These are phyloP conservation scores for Epirrhoe tristata DNA, from an alignment of 2,888 invertebrate genomes.

Conservation along the genomic window DNA sequence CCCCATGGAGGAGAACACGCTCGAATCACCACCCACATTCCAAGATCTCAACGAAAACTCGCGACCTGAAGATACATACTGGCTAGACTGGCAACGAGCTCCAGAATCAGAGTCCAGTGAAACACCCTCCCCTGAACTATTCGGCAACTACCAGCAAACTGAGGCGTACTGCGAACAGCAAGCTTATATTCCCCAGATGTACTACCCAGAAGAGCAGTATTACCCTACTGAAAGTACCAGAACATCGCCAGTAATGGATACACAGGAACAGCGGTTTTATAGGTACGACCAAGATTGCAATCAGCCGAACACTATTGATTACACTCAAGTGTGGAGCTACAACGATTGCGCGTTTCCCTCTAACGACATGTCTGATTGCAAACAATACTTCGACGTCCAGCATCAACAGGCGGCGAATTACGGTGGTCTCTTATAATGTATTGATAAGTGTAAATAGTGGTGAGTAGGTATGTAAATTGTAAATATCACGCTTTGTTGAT, in stretches of 20 bases:
- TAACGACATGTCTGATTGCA: slow-evolving; percentile 65
- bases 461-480: slow-evolving; percentile 44
- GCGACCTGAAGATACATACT: slow-evolving; percentile 85
- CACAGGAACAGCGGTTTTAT: slow-evolving; percentile 72
- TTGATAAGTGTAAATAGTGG: slow-evolving; percentile 51
- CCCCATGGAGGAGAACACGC: slow-evolving; percentile 76
- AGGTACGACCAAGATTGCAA: slow-evolving; percentile 72
- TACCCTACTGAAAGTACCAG: slow-evolving; percentile 69
- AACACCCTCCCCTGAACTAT: slow-evolving; percentile 84
- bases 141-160: slow-evolving; percentile 73
- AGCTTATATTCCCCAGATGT: slow-evolving; percentile 66
- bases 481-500: slow-evolving; percentile 54
- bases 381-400: slow-evolving; percentile 71
- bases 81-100: slow-evolving; percentile 85
- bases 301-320: slow-evolving; percentile 61
- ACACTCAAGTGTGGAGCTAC: slow-evolving; percentile 73
- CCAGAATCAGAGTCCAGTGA: slow-evolving; percentile 82
- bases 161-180: slow-evolving; percentile 76
- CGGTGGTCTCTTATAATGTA: slow-evolving; percentile 70
- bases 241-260: slow-evolving; percentile 68
- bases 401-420: slow-evolving; percentile 70
- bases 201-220: slow-evolving; percentile 78
- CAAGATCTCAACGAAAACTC: slow-evolving; percentile 90
- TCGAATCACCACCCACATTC: slow-evolving; percentile 89
- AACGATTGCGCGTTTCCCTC: slow-evolving; percentile 70